A percentile compares a stretch with the other conserved stretches of the same genome.
Conservation (phyloP, 2,113 vertebrate genomes). For the Arothron firmamentum region DNA sequence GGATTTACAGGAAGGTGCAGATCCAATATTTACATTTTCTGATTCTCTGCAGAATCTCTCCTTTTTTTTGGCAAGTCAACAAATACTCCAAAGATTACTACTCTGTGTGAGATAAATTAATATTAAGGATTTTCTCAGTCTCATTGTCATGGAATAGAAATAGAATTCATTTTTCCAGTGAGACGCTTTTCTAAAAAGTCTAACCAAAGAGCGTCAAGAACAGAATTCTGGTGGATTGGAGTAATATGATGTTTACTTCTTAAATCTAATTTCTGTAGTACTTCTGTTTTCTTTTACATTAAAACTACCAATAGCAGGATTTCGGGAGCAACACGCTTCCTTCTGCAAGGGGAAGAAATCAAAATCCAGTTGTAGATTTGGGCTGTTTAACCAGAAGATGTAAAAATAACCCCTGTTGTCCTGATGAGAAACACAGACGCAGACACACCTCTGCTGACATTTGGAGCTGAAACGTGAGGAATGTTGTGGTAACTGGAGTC, state of each 20-base stretch:
- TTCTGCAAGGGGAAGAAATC: not conserved
- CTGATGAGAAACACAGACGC: not conserved
- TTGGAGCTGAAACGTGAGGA: constrained; percentile 19
- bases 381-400: not conserved
- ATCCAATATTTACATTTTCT: too few relatives aligned
- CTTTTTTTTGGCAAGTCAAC: too few relatives aligned
- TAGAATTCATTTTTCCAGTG: too few relatives aligned
- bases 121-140: not conserved
- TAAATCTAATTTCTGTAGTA: too few relatives aligned
- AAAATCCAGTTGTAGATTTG: not conserved
- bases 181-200: too few relatives aligned
- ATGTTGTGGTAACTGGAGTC: constrained; percentile 10
- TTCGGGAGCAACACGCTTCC: not conserved
- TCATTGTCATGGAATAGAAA: constrained; percentile 24
- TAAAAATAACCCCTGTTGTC: not conserved
- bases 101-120: too few relatives aligned
- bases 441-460: not conserved
- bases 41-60: too few relatives aligned
- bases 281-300: too few relatives aligned
- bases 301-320: not conserved
- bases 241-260: not conserved
- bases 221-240: not conserved
- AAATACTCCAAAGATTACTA: too few relatives aligned
- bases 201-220: not conserved
- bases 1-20: too few relatives aligned